Evolutionary conservation across 2,797 vertebrate genomes (phyloP).

Genomic region (Rhodeus uyekii): DNA sequence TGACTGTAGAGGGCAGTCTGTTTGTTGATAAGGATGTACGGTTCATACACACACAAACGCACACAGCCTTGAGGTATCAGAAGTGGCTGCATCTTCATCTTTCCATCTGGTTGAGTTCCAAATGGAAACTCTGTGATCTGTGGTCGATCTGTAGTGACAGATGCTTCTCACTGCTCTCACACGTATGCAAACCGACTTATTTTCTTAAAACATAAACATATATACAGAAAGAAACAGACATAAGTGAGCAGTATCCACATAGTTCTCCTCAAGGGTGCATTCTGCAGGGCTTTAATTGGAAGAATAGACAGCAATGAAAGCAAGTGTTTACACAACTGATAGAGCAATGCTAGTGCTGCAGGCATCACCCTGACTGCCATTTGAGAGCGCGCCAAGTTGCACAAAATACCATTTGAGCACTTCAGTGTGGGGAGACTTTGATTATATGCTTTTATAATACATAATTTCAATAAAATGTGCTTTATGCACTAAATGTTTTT

Average conservation of each 20-base stretch:
- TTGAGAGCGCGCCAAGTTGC: neutral
- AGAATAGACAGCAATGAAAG: constrained; percentile 20
- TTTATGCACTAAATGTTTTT: neutral
- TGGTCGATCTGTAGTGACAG: constrained; percentile 46
- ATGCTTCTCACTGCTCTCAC: constrained; percentile 2
- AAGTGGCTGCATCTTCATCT: constrained; percentile 20
- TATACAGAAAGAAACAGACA: neutral
- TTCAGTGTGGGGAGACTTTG: constrained; percentile 2
- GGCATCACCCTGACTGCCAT: constrained; percentile 11
- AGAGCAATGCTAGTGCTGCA: constrained; percentile 9
- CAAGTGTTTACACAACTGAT: constrained; percentile 30
- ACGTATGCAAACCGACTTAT: constrained; percentile 1
- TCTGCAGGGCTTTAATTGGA: constrained; percentile 14
- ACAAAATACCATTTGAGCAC: constrained; percentile 11
- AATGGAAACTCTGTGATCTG: constrained; percentile 26
- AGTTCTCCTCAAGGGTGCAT: neutral
- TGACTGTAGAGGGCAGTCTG: constrained; percentile 22
- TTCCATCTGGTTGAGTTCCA: constrained; percentile 35
- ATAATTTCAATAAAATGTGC: neutral
- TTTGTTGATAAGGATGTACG: neutral
- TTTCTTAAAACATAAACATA: neutral
- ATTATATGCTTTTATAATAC: constrained; percentile 23
- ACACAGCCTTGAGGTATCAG: neutral
- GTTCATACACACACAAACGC: constrained; percentile 1
- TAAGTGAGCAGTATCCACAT: neutral